These are phyloP conservation scores for Cybosia mesomella DNA, from an alignment of 2,888 invertebrate species.

Conservation along the genomic window DNA sequence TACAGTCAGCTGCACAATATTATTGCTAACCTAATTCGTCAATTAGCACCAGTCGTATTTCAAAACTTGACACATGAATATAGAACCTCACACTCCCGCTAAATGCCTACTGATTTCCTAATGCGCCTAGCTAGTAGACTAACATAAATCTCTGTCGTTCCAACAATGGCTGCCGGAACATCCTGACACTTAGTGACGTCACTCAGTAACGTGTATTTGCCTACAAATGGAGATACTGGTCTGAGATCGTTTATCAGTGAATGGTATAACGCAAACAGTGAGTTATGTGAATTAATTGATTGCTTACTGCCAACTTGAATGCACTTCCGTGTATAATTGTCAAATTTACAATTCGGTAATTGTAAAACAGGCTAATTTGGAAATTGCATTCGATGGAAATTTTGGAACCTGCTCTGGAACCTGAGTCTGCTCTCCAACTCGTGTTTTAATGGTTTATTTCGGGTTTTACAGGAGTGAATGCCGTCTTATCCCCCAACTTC, in stretches of 20 bases:
- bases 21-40: neutral
- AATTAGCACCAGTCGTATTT: neutral
- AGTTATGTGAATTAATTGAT: constrained; percentile 21
- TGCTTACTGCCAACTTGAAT: neutral
- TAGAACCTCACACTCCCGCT: constrained; percentile 14
- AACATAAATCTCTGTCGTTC: constrained; percentile 46
- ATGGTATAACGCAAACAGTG: constrained; percentile 5
- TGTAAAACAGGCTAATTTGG: neutral
- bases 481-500: no score
- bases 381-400: neutral
- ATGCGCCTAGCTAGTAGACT: constrained; percentile 22
- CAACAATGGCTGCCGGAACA: constrained; percentile 48
- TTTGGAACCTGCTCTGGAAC: no score
- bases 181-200: constrained; percentile 42
- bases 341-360: neutral
- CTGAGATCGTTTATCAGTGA: constrained; percentile 22
- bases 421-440: no score
- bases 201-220: constrained; percentile 44
- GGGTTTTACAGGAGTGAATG: neutral
- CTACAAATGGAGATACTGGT: constrained; percentile 27
- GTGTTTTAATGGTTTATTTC: neutral
- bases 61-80: constrained; percentile 2
- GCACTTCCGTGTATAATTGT: neutral
- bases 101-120: constrained; percentile 41
- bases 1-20: no score